Evolutionary conservation across 2,797 vertebrate species (phyloP).

Genomic region (Acanthiza pusilla): DNA sequence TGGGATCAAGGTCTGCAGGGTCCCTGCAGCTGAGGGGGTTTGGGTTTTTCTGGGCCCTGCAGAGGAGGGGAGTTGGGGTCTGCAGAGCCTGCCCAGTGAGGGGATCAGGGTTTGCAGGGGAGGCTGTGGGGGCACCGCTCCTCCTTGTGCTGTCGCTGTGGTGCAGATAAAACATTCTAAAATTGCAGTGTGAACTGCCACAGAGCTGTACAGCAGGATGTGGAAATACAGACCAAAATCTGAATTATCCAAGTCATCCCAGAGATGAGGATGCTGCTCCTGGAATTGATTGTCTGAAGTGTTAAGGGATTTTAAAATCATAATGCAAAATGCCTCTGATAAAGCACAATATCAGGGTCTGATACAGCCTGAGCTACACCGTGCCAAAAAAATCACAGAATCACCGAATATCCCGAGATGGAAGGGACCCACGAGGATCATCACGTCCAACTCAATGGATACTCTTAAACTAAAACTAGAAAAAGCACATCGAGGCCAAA

Average conservation of each 20-base stretch:
- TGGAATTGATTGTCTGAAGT: fast-evolving
- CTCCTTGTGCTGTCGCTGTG: neutral
- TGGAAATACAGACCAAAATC: neutral
- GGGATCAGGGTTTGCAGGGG: too few relatives aligned
- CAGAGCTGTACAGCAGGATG: fast-evolving
- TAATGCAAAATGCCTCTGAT: neutral
- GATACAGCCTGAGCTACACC: fast-evolving
- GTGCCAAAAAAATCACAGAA: neutral
- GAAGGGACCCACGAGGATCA: neutral
- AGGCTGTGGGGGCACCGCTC: fast-evolving
- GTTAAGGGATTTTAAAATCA: fast-evolving
- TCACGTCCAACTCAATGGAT: too few relatives aligned
- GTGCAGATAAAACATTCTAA: fast-evolving
- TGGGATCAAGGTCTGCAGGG: neutral
- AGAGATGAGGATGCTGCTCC: neutral
- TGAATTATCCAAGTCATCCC: neutral
- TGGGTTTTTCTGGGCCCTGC: neutral
- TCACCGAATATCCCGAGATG: fast-evolving
- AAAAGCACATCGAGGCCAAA: fast-evolving
- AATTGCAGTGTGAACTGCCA: fast-evolving
- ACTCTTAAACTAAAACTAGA: neutral
- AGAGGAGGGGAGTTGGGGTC: too few relatives aligned
- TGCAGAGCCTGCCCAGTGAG: neutral
- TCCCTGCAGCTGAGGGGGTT: neutral
- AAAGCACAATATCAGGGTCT: fast-evolving